Base-by-base conservation (phyloP, 2,113 vertebrate species). In the Sphaerodactylus townsendi region DNA sequence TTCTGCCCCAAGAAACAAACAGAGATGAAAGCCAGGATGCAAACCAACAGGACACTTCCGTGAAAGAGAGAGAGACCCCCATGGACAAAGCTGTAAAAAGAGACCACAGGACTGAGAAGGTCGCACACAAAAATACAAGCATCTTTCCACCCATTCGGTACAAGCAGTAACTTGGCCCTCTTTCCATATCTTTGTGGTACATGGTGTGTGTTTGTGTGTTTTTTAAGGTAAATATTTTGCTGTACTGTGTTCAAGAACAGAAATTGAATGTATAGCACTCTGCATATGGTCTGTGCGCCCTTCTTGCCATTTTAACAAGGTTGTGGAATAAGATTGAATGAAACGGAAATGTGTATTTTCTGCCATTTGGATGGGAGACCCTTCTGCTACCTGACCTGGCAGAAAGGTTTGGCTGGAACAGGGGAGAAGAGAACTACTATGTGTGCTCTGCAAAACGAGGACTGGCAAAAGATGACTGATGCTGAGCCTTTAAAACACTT, bases 71-170 rank as follows among this genome's bases (percentile, higher is more conserved):
- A 37, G 91, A 92, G 79, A 79, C 11, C 8, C 78, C 82, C 2
- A 25, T 72, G 68, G 92, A 92, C 79, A 93, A 87, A 11, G 30
- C 82, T 85, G 5, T 77, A 46, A 86, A 30, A 82, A 92, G 35
- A 74, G 91, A 92, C 70, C 39, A 87, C n/a, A 86, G 64, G 28
- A 33, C 44, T 0, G 91, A 91, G 83, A 90, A 83, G 66, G 66
- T 25, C 82, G 50, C 93, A 88, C 84, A 82, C 78, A 90, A 90
- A 89, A 82, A 82, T n/a, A 83, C 87, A 25, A 33, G 83, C 14
- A 91, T 90, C 80, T 90, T 83, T 53, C 94, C 90, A 48, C 91
- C 90, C 10, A 93, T 94, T 87, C 89, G 93, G 80, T 90, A 89
- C 21, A 91, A 86, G 41, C 3, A 9, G 46, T 19, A 77, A 86